These are phyloP conservation scores for Mesoligia furuncula DNA, from an alignment of 2,888 invertebrate species.

Conservation along the genomic window DNA sequence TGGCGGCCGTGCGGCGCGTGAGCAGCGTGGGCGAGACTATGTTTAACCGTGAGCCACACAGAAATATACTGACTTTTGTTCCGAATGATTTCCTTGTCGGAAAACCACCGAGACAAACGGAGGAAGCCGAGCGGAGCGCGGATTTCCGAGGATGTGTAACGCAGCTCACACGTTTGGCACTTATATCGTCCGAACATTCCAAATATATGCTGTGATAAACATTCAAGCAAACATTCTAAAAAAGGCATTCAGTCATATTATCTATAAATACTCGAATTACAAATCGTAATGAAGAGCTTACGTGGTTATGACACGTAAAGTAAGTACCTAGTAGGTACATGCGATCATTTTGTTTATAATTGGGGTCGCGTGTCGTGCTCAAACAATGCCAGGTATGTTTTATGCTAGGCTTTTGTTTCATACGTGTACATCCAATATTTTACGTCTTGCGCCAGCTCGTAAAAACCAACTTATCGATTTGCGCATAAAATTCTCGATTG, in stretches of 20 bases:
- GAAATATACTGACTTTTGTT: constrained; percentile 89
- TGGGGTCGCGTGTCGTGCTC: neutral
- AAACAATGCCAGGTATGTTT: constrained; percentile 36
- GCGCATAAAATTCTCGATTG: constrained; percentile 39
- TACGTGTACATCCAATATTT: constrained; percentile 40
- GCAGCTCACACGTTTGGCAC: constrained; percentile 41
- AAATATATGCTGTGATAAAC: constrained; percentile 48
- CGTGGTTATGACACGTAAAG: constrained; percentile 22
- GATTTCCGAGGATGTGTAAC: constrained; percentile 67
- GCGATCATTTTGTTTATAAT: constrained; percentile 20
- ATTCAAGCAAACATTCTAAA: constrained; percentile 44
- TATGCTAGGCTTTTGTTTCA: constrained; percentile 50
- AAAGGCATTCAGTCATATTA: constrained; percentile 48
- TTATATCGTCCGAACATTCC: constrained; percentile 49
- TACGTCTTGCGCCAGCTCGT: constrained; percentile 47
- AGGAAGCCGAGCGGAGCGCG: constrained; percentile 64
- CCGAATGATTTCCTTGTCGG: constrained; percentile 83
- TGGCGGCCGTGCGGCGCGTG: constrained; percentile 74
- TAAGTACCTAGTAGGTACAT: neutral
- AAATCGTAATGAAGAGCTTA: constrained; percentile 25
- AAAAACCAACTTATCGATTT: constrained; percentile 49
- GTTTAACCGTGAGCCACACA: constrained; percentile 89
- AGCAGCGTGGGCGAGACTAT: constrained; percentile 87
- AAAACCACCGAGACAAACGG: constrained; percentile 73
- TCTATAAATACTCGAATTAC: constrained; percentile 57